Percentiles rank a stretch among this genome's conserved stretches.
phyloP scores from a whole-genome alignment of 1,140 invertebrate genomes.

The Drosophila ohnishii region DNA sequence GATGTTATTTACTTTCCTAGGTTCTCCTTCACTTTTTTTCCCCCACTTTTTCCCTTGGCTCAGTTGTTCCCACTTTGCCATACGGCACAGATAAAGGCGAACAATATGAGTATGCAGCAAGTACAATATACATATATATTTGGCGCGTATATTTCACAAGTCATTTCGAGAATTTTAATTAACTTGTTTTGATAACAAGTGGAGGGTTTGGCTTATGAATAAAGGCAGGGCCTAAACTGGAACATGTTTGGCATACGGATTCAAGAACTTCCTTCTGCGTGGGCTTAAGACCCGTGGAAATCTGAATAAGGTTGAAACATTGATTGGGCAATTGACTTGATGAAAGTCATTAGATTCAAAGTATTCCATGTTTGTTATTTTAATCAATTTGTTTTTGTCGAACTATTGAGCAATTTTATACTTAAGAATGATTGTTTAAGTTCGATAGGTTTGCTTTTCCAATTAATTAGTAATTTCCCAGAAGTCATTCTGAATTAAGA shows the following conservation, averaged over 20 bases:
- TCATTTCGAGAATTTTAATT: conserved; percentile 75
- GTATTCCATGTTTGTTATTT: background rate
- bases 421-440: background rate
- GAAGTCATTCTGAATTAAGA: too few species aligned
- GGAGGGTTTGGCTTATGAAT: conserved; percentile 29
- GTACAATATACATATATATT: conserved; percentile 35
- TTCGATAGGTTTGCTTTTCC: background rate
- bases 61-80: conserved; percentile 21
- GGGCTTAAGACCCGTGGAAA: conserved; percentile 3
- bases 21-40: conserved; percentile 20
- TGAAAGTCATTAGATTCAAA: background rate
- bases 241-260: conserved; percentile 39
- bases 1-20: conserved; percentile 65
- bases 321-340: conserved; percentile 5
- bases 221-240: background rate
- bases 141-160: conserved; percentile 46
- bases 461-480: background rate
- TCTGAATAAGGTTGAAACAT: background rate
- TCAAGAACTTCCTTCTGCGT: background rate
- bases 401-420: background rate
- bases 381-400: background rate
- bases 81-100: conserved; percentile 48
- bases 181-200: conserved; percentile 65
- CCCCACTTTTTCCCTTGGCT: conserved; percentile 18
- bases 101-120: conserved; percentile 63